Conservation (phyloP, 92 coral and sea anemone species). For the Anthopleura xanthogrammica region DNA sequence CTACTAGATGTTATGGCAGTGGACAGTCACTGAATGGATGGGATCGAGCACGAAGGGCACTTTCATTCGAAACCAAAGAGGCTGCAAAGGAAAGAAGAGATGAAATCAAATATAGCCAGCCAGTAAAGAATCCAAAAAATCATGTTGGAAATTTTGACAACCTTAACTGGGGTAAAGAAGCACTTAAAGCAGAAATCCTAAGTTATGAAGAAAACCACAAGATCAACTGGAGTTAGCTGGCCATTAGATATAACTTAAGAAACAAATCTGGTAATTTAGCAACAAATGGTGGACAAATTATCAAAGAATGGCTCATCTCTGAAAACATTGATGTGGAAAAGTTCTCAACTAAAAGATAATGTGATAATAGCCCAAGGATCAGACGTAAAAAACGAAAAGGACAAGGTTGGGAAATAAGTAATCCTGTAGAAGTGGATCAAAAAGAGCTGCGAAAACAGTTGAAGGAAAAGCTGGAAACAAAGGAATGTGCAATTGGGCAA, state of each 20-base stretch:
- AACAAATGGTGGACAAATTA: slow-evolving; percentile 50
- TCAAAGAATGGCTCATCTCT: slow-evolving; percentile 43
- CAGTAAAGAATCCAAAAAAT: neutral
- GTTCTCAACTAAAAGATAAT: no score
- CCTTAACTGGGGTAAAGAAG: slow-evolving; percentile 48
- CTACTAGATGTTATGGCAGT: slow-evolving; percentile 50
- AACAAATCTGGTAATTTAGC: slow-evolving; percentile 39
- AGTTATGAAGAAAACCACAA: slow-evolving; percentile 30
- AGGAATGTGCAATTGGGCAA: slow-evolving; percentile 51
- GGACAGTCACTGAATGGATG: slow-evolving; percentile 53
- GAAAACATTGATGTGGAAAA: neutral
- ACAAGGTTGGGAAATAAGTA: slow-evolving; percentile 54
- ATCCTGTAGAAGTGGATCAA: slow-evolving; percentile 34
- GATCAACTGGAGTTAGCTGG: slow-evolving; percentile 37
- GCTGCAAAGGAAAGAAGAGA: slow-evolving; percentile 44
- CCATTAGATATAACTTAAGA: slow-evolving; percentile 25
- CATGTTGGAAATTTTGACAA: slow-evolving; percentile 30
- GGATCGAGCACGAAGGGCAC: slow-evolving; percentile 38
- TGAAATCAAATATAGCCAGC: neutral
- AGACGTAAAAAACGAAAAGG: slow-evolving; percentile 53
- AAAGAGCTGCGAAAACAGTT: slow-evolving; percentile 25
- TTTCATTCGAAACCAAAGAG: slow-evolving; percentile 42
- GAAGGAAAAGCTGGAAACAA: slow-evolving; percentile 29
- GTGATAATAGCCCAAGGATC: no score
- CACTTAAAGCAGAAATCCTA: slow-evolving; percentile 40